Evolutionary conservation across 2,888 invertebrate species (phyloP).

Genomic region (Fragum fragum): DNA sequence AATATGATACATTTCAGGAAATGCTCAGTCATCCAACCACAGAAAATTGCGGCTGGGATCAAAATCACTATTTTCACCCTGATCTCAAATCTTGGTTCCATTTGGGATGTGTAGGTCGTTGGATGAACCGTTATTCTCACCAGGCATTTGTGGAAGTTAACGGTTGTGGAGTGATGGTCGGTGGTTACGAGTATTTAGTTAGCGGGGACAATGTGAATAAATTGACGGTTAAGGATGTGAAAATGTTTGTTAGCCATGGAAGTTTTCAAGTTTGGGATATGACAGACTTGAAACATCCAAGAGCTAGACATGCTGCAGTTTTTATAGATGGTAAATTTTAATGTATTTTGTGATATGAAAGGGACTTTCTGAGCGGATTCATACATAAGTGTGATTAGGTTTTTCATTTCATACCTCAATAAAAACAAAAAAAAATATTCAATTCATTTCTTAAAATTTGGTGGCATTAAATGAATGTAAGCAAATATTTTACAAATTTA

Average conservation of each 20-base stretch:
- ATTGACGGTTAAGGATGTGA: conserved; percentile 61
- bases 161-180: conserved; percentile 64
- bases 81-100: conserved; percentile 68
- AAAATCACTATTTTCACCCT: conserved; percentile 67
- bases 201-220: conserved; percentile 56
- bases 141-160: conserved; percentile 67
- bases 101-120: conserved; percentile 52
- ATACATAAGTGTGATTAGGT: no score
- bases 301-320: conserved; percentile 68
- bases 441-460: no score
- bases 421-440: no score
- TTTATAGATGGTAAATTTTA: conserved; percentile 57
- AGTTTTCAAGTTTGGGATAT: conserved; percentile 64
- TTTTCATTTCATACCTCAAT: no score
- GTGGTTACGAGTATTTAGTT: conserved; percentile 67
- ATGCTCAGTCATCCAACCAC: conserved; percentile 37
- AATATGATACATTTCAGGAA: conserved; percentile 55
- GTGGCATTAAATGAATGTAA: no score
- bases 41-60: conserved; percentile 61
- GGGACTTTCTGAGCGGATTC: no score
- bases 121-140: conserved; percentile 47
- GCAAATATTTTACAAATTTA: no score
- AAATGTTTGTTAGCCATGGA: conserved; percentile 62
- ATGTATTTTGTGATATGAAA: no score
- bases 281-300: conserved; percentile 59